Percentiles rank a stretch among this genome's conserved stretches.
Evolutionary conservation across 2,888 invertebrate species (phyloP).

Genomic region (Lasioglossum marginatum): DNA sequence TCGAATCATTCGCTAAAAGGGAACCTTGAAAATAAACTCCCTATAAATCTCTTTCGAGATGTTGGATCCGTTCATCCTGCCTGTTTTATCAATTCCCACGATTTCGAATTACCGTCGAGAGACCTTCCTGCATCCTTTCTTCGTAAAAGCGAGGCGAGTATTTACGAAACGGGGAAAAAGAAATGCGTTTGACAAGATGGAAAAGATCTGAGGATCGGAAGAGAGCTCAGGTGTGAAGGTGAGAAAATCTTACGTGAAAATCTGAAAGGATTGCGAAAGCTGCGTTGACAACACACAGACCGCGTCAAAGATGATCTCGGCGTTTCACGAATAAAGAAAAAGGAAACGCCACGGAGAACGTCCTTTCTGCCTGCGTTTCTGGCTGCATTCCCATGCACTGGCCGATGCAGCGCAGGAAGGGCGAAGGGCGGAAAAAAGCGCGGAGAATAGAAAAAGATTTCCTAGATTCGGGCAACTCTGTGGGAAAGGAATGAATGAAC

Average conservation of each 20-base stretch:
- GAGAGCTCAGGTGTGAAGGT: constrained; percentile 60
- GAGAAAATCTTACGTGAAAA: constrained; percentile 65
- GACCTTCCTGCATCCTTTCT: neutral
- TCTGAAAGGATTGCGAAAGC: constrained; percentile 79
- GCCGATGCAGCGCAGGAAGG: constrained; percentile 47
- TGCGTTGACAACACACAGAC: constrained; percentile 55
- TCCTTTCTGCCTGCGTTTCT: constrained; percentile 38
- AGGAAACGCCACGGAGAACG: constrained; percentile 57
- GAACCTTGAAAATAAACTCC: neutral
- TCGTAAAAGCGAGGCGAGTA: neutral
- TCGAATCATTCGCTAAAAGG: constrained; percentile 13
- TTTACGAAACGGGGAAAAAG: constrained; percentile 8
- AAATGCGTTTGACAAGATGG: constrained; percentile 46
- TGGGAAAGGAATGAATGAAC: constrained; percentile 80
- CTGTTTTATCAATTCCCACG: neutral
- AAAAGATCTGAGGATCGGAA: constrained; percentile 38
- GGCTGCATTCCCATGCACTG: constrained; percentile 71
- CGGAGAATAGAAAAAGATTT: constrained; percentile 80
- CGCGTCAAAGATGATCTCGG: constrained; percentile 66
- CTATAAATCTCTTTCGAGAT: neutral
- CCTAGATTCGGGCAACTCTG: constrained; percentile 80
- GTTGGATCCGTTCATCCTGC: neutral
- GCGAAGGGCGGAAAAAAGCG: constrained; percentile 71
- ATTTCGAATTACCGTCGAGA: neutral
- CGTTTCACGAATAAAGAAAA: constrained; percentile 62